Conservation (phyloP, 1,140 invertebrate genomes). For the Magallana gigas region DNA sequence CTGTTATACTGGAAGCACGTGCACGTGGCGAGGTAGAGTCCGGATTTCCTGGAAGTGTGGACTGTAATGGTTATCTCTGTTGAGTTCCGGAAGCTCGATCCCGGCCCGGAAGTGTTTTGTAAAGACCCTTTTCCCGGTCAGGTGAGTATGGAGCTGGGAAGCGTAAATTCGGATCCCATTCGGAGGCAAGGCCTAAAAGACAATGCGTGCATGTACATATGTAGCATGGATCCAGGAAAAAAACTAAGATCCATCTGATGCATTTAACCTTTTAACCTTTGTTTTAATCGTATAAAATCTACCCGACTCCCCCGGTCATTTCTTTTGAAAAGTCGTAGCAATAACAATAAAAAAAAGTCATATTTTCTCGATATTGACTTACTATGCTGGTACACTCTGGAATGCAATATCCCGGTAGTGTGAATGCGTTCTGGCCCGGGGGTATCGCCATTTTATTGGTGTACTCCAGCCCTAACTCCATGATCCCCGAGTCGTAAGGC, state of each 20-base stretch:
- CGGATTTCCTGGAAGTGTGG: constrained; percentile 99
- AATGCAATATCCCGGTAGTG: constrained; percentile 93
- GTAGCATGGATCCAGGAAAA: too few relatives aligned
- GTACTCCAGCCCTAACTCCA: constrained; percentile 98
- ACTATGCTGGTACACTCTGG: constrained; percentile 88
- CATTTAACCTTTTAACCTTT: too few relatives aligned
- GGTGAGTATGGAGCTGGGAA: constrained; percentile 97
- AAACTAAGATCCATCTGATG: too few relatives aligned
- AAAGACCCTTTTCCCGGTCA: constrained; percentile 91
- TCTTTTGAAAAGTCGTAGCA: too few relatives aligned
- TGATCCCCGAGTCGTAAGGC: constrained; percentile 94
- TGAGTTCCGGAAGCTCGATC: constrained; percentile 88
- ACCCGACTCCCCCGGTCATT: too few relatives aligned
- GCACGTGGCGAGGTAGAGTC: constrained; percentile 87
- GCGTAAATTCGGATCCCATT: constrained; percentile 95
- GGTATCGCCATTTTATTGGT: constrained; percentile 99
- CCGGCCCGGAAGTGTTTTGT: constrained; percentile 92
- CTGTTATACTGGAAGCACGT: constrained; percentile 88
- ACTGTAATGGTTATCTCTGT: constrained; percentile 97
- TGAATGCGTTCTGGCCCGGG: constrained; percentile 87
- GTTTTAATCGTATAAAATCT: too few relatives aligned
- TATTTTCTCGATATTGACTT: background rate
- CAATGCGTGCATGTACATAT: background rate
- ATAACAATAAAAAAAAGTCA: too few relatives aligned
- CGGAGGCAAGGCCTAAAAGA: constrained; percentile 86